Evolutionary conservation across 2,888 invertebrate species (phyloP).

Genomic region (Fragum sueziense): DNA sequence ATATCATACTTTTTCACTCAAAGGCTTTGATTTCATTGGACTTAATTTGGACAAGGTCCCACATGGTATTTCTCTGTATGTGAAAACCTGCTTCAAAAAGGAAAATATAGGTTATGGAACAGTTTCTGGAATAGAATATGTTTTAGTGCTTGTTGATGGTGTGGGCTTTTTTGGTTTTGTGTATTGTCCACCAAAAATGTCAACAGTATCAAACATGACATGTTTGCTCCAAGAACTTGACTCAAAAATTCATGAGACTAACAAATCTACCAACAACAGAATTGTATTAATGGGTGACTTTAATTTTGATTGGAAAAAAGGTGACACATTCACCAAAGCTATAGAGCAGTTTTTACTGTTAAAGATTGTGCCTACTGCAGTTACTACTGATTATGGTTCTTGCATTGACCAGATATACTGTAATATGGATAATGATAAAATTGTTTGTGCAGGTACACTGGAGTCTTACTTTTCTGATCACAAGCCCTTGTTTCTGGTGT

Average conservation of each 20-base stretch:
- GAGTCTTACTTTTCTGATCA: constrained; percentile 49
- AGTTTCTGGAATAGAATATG: constrained; percentile 19
- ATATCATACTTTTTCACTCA: constrained; percentile 10
- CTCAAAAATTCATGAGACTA: too few relatives aligned
- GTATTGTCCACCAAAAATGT: constrained; percentile 28
- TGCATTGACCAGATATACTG: constrained; percentile 48
- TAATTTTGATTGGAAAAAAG: constrained; percentile 13
- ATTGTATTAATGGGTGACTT: constrained; percentile 21
- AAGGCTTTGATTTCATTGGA: constrained; percentile 26
- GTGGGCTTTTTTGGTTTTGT: constrained; percentile 11
- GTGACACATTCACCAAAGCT: background rate
- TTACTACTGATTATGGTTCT: constrained; percentile 40
- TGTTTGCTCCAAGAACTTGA: too few relatives aligned
- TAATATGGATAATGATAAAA: background rate
- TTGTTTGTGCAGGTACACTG: constrained; percentile 16
- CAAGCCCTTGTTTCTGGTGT: constrained; percentile 39
- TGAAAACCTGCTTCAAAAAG: constrained; percentile 13
- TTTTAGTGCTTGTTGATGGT: background rate
- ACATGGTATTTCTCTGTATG: constrained; percentile 45
- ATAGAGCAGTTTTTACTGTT: constrained; percentile 6
- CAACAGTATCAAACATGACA: background rate
- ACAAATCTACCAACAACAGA: background rate
- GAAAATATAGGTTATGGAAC: too few relatives aligned
- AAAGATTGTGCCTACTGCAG: background rate
- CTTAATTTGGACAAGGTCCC: constrained; percentile 5